phyloP scores from a whole-genome alignment of 1,140 invertebrate genomes.

The Teleopsis dalmanni region DNA sequence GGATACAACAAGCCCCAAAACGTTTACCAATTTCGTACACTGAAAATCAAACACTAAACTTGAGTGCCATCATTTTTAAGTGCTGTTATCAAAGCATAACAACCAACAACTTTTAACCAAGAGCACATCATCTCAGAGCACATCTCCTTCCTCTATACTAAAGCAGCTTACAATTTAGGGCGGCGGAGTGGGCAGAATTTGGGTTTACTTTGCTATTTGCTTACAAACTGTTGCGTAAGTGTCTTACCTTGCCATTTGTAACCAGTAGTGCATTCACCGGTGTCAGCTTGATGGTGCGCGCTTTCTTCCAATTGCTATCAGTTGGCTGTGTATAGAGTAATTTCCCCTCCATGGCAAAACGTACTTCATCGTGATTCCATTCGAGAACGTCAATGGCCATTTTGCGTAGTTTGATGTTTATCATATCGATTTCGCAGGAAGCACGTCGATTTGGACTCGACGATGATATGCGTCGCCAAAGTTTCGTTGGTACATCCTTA shows the following conservation, averaged over 20 bases:
- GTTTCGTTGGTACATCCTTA: constrained; percentile 80
- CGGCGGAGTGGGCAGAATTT: too few species aligned
- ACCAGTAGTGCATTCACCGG: constrained; percentile 81
- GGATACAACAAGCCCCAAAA: too few species aligned
- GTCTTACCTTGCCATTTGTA: constrained; percentile 71
- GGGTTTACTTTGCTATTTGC: too few species aligned
- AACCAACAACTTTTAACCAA: too few species aligned
- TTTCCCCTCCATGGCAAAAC: constrained; percentile 78
- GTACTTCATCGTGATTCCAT: constrained; percentile 85
- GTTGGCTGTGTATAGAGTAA: constrained; percentile 78
- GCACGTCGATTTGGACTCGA: constrained; percentile 61
- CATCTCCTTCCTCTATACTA: too few species aligned
- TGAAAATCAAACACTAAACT: too few species aligned
- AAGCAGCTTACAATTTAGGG: too few species aligned
- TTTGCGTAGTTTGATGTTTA: constrained; percentile 81
- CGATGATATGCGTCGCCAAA: constrained; percentile 82
- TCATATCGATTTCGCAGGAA: constrained; percentile 71
- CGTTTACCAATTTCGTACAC: too few species aligned
- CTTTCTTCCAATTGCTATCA: constrained; percentile 82
- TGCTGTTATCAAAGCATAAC: too few species aligned
- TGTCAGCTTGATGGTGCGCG: constrained; percentile 77
- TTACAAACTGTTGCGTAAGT: too few species aligned
- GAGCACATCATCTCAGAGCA: too few species aligned
- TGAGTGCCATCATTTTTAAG: too few species aligned
- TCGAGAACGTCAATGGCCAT: constrained; percentile 87